Evolutionary conservation across 2,113 vertebrate genomes (phyloP), one percentile per base, ranked within the genome.

Genomic region (Urocolius indicus): DNA sequence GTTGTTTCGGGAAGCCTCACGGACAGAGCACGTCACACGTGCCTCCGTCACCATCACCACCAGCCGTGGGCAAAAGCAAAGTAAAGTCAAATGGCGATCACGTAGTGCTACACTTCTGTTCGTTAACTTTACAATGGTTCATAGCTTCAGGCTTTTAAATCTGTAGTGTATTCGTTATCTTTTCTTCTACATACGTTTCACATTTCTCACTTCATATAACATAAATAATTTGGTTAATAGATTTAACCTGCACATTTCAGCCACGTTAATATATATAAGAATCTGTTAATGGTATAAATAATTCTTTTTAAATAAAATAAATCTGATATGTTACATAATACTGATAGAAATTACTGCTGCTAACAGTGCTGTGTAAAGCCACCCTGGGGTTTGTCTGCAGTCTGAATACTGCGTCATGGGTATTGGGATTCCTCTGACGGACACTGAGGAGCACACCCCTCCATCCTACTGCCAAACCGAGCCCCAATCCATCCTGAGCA

Each of bases 221-320:
- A 98, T 98, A 98, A 98, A 98, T 98, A 98, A 98, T 98, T 98
- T 98, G 97, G 97, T 98, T 98, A 98, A 98, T 98, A 98, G 97
- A 98, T 96, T 98, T 98, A 98, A 98, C 98, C 98, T 98, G 98
- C 97, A 97, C 97, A 98, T 98, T 97, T 98, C 97, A 98, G 98
- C 98, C 98, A 98, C 98, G 96, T 98, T 97, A 96, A 98, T 98
- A 98, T 98, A 98, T 97, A 98, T 98, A 98, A 97, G 97, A 98
- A 98, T 98, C 98, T 98, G 96, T 98, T 98, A 98, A 98, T 98
- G 98, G 97, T 98, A 98, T 98, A 98, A 98, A 98, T 98, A 98
- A 98, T 98, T 98, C 97, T 98, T 97, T 79, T 98, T 98, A 98
- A 98, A 98, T 98, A 98, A 98, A 98, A 98, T 98, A 98, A 98